These are phyloP conservation scores for Hippocampus comes DNA, from an alignment of 2,113 vertebrate genomes.

Conservation along the genomic window DNA sequence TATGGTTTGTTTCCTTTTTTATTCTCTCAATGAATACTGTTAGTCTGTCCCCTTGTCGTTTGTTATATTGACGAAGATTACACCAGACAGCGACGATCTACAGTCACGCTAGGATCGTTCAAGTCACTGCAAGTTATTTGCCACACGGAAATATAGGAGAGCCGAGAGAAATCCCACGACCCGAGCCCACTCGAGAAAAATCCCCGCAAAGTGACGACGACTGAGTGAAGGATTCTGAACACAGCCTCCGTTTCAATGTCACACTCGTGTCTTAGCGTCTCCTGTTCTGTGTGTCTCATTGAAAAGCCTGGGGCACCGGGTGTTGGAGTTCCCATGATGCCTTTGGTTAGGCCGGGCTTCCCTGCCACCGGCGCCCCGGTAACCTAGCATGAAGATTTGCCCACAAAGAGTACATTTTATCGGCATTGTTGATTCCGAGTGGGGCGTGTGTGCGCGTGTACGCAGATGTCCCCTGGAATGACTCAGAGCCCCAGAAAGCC, in stretches of 20 bases:
- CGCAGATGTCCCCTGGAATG: constrained; percentile 74
- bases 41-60: too few species aligned
- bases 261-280: constrained; percentile 33
- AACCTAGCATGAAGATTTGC: constrained; percentile 1
- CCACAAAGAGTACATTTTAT: neutral
- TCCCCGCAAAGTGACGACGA: too few species aligned
- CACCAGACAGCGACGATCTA: too few species aligned
- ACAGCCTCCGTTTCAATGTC: neutral
- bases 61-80: too few species aligned
- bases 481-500: constrained; percentile 97
- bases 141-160: too few species aligned
- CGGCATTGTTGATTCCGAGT: neutral
- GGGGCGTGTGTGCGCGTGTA: constrained; percentile 12
- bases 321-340: constrained; percentile 84
- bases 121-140: too few species aligned
- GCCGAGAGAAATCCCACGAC: too few species aligned
- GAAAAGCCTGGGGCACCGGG: constrained; percentile 80
- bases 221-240: neutral
- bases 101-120: too few species aligned
- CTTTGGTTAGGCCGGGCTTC: constrained; percentile 91
- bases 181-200: too few species aligned
- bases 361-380: constrained; percentile 78
- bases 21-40: too few species aligned
- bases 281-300: constrained; percentile 27
- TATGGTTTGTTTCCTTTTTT: too few species aligned